These are phyloP conservation scores for Aegotheles bennettii DNA, from an alignment of 2,113 vertebrate species.

Conservation along the genomic window DNA sequence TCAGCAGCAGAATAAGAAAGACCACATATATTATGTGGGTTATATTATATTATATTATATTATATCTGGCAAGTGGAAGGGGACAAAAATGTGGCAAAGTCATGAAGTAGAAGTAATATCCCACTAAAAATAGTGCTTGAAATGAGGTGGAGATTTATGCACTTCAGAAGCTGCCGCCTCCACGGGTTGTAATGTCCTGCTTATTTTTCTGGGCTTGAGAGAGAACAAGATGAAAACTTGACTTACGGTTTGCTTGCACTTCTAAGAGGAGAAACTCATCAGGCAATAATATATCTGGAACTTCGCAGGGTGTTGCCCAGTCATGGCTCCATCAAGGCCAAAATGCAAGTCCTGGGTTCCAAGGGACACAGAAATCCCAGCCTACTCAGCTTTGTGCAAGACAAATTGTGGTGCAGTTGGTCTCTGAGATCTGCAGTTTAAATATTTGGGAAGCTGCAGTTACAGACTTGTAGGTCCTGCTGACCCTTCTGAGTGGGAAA, in stretches of 20 bases:
- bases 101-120: neutral
- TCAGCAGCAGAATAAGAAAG: neutral
- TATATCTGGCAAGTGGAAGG: neutral
- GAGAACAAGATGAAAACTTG: neutral
- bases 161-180: neutral
- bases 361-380: neutral
- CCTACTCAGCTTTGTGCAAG: neutral
- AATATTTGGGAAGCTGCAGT: neutral
- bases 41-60: too few species aligned
- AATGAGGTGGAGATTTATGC: neutral
- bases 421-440: neutral
- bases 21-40: neutral
- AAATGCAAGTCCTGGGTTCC: neutral
- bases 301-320: neutral
- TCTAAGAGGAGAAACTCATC: neutral
- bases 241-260: neutral
- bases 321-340: neutral
- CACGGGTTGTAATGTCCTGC: neutral
- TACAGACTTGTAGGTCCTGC: neutral
- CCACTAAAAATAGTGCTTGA: neutral
- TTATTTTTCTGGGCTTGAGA: neutral
- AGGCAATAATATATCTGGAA: neutral
- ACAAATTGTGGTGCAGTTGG: rapidly evolving
- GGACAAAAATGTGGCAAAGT: neutral
- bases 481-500: neutral